Base-by-base conservation (phyloP, 2,113 vertebrate species). In the Gallinago undulata region DNA sequence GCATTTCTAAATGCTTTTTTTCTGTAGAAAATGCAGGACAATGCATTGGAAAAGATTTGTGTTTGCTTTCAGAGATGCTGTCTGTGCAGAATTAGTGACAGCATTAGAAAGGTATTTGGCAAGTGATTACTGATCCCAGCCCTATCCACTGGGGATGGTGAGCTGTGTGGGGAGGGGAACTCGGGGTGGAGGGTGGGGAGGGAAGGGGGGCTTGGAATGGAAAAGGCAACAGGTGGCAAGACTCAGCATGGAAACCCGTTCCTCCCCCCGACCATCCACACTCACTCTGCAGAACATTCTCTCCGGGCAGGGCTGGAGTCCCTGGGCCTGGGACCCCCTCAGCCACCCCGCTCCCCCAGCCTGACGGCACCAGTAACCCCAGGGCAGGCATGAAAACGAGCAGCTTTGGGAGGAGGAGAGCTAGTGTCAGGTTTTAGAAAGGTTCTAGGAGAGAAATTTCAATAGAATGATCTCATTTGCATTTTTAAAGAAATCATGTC, bases 31-130 rank as follows among this genome's bases (percentile, higher is more conserved):
- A 48, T 0, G 5, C 76, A 41, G 83, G 64, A 84, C 83, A 91
- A 86, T 37, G 85, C 28, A 2, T 15, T 89, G 84, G 87, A 47
- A 84, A 81, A 72, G 87, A 22, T 84, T 70, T 43, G 70, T 1
- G 30, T 93, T 84, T 92, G 89, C 92, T 94, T 45, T 67, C 56
- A 28, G 93, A 97, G 94, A 90, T 86, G 89, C 92, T 91, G 96
- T 45, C 97, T 95, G 91, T 70, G 97, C 94, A 94, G 93, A 91
- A 91, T 90, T 81, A 84, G 94, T 98, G 98, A 97, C 97, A 90
- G 93, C 97, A 98, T 92, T 56, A 50, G 73, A 96, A 97, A 96
- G 94, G 95, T 97, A 98, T 98, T 97, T 98, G 97, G 97, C 97
- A 97, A 95, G 90, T 51, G 74, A 17, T 37, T 87, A 10, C 96